Base-by-base conservation (phyloP, 2,797 vertebrate species). In the Austrolebias charrua region DNA sequence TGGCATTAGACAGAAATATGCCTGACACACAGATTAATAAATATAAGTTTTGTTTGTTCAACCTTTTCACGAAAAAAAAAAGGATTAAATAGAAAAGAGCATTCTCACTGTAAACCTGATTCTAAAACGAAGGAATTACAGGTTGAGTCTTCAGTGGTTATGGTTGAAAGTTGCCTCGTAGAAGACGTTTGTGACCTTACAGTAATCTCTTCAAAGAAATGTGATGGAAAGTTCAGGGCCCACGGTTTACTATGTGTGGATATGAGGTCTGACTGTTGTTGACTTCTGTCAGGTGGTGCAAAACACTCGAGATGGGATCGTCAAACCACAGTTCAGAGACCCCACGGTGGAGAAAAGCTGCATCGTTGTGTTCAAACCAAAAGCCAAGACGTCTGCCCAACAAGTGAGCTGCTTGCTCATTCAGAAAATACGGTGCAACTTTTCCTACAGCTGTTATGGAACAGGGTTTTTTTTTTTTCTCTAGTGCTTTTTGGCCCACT, bases 321-420 rank as follows among this genome's bases (percentile, higher is more conserved):
- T 28, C 47, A 82, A 80, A 74, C 67, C 80, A 65, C 76, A 75
- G 5, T 5, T 6, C 60, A 76, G 69, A 69, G 64, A 76, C 81
- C 71, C 73, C 66, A 50, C 31, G 43, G 14, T 38, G 75, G 69
- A 74, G 64, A 61, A 78, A 65, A 69, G 61, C 56, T 69, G 56
- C 51, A 66, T 78, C 66, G 71, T 44, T 18, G n/a, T 50, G 13
- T 13, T 19, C 31, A 29, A 44, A 55, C 8, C 7, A 63, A 1
- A 74, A 48, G 65, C 18, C 61, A 66, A 1, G 12, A 48, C 79
- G 80, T 82, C 73, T 77, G 73, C 24, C 52, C 6, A 63, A 29
- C 43, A 14, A 18, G 13, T 1, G 2, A 5, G n/a, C 10, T 5
- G 12, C 49, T 66, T 48, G 18, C 52, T 81, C 29, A 61, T 66